Base-by-base conservation (phyloP, 1,140 invertebrate genomes). In the Aphaenogaster ashmeadi region DNA sequence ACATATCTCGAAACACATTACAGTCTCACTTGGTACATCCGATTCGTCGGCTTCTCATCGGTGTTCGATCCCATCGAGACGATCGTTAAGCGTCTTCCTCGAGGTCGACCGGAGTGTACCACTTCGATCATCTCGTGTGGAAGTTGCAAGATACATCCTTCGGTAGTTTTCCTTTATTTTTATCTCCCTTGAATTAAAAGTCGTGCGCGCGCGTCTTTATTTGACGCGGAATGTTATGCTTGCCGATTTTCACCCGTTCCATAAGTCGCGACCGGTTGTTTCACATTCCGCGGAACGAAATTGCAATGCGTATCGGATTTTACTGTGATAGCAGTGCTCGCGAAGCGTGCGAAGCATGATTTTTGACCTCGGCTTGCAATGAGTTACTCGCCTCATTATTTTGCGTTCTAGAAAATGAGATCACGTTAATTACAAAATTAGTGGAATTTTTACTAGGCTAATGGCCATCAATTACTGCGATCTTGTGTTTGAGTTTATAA, bases 51-150 rank as follows among this genome's bases (percentile, higher is more conserved):
- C 41, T 58, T 80, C 54, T 90, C 86, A 88, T 90, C 78, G 71
- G 33, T 21, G 78, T 4, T 15, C 60, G 66, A 88, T 85, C 78
- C 54, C 56, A 52, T n/a, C 9, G 78, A 86, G 67, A 21, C 74
- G 54, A 77, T 91, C 88, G 77, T 91, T 88, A 89, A 85, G 50
- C 27, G 9, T 50, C 47, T 47, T 56, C 5, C 60, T 47, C 15
- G 7, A 69, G n/a, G 41, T 36, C 58, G 52, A 44, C 38, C 47
- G 27, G 56, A 21, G 0, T 27, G 27, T 27, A 27, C 27, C 27
- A 27, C 27, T 27, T 27, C 27, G 27, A 27, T 27, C 27, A 27
- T 27, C 27, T 27, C 54, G 54, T 60, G 71, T 81, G 78, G 71
- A 72, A 75, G 33, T 83, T 50, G 33, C 58, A 41, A 66, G 41